phyloP scores from a whole-genome alignment of 2,888 invertebrate species.

The Drosophila suboccidentalis region DNA sequence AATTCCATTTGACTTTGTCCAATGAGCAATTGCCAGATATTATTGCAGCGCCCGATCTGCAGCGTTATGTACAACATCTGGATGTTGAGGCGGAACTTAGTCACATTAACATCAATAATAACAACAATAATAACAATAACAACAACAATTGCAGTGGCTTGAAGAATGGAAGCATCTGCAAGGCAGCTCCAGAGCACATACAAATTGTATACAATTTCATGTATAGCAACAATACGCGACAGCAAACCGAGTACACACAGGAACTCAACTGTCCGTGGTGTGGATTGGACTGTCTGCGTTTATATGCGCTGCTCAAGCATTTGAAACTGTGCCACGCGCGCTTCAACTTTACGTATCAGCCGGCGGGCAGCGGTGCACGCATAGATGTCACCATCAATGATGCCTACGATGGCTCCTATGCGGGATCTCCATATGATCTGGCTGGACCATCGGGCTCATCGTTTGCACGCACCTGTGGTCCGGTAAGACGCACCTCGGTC shows the following conservation, averaged over 20 bases:
- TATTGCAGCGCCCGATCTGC: slow-evolving; percentile 76
- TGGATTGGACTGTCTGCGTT: slow-evolving; percentile 93
- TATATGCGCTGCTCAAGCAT: slow-evolving; percentile 96
- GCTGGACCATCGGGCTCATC: slow-evolving; percentile 91
- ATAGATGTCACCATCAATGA: slow-evolving; percentile 98
- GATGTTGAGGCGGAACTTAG: slow-evolving; percentile 68
- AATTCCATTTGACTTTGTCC: slow-evolving; percentile 94
- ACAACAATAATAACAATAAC: slow-evolving; percentile 49
- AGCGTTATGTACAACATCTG: slow-evolving; percentile 71
- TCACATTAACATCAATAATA: slow-evolving; percentile 78
- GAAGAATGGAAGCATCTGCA: slow-evolving; percentile 47
- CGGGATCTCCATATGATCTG: slow-evolving; percentile 96
- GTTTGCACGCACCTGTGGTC: slow-evolving; percentile 89
- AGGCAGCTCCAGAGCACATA: slow-evolving; percentile 86
- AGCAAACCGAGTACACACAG: slow-evolving; percentile 97
- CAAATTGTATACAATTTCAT: slow-evolving; percentile 98
- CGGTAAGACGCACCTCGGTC: slow-evolving; percentile 88
- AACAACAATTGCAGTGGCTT: slow-evolving; percentile 49
- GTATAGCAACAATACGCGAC: slow-evolving; percentile 97
- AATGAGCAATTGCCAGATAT: slow-evolving; percentile 86
- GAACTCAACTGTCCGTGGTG: slow-evolving; percentile 99
- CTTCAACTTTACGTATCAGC: slow-evolving; percentile 94
- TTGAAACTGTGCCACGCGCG: slow-evolving; percentile 96
- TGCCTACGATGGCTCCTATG: slow-evolving; percentile 97
- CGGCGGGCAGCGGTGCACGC: slow-evolving; percentile 89